Evolutionary conservation across 2,113 vertebrate species (phyloP), one percentile per base, ranked within the genome.

Genomic region (Agapornis roseicollis): DNA sequence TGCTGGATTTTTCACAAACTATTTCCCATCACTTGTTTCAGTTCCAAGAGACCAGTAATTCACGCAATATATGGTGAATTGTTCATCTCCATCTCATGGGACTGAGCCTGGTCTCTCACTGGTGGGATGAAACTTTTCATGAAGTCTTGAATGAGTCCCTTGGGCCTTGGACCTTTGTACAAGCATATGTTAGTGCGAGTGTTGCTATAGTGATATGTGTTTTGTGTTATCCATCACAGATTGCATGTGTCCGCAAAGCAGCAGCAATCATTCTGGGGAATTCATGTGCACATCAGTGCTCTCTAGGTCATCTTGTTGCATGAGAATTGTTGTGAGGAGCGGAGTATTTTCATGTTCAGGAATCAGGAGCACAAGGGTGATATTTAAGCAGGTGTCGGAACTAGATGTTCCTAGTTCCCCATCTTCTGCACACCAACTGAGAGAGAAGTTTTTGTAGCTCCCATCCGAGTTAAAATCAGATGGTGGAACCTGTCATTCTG

Each of bases 21-120:
- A 9, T 90, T 95, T 92, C 49, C 63, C 27, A 5, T 85, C 74
- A 58, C 85, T 95, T 61, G 35, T 79, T 89, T 91, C 37, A 94
- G 66, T 28, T 71, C 66, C 81, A 65, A 69, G 58, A 42, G 79
- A 46, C 53, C 46, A 80, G 74, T 66, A 94, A 93, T 85, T 93
- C 7, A 0, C 4, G 1, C 53, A 88, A 13, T 81, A 42, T 10
- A 53, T 15, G 18, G 14, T 42, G 44, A 0, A 0, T 42, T 94
- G 78, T 46, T 79, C 0, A 0, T 58, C 49, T 93, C 64, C 35
- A 12, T 55, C 94, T 73, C 87, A 29, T 9, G 46, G 89, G 87
- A 77, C 31, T 53, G 53, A 0, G 8, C 13, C 23, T 81, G 39
- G n/a, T 81, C 41, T 89, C 50, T 85, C 0, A 0, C 25, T 70